phyloP scores from a whole-genome alignment of 2,113 vertebrate genomes.

The Asarcornis scutulata region DNA sequence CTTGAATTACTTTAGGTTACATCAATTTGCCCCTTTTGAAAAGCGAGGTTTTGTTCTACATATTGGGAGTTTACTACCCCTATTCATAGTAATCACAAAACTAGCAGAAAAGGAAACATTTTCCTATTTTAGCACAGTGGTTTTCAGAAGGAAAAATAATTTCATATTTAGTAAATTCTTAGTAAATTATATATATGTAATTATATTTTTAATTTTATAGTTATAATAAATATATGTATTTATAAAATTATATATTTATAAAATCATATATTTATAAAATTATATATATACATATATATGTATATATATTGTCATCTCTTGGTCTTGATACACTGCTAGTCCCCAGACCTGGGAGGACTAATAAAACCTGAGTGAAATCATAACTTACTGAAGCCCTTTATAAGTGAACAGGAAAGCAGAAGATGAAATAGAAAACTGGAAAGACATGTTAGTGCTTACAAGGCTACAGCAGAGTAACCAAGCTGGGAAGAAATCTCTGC shows the following conservation, averaged over 20 bases:
- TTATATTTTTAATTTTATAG: neutral
- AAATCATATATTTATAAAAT: neutral
- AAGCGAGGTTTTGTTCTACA: neutral
- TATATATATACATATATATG: neutral
- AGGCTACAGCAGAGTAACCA: neutral
- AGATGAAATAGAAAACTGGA: neutral
- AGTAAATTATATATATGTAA: neutral
- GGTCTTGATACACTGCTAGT: neutral
- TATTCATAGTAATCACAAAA: constrained; percentile 56
- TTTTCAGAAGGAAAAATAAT: constrained; percentile 41
- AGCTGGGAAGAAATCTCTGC: neutral
- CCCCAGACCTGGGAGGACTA: neutral
- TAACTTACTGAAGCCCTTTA: neutral
- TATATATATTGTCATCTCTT: neutral
- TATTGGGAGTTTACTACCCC: constrained; percentile 28
- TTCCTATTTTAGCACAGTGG: constrained; percentile 5
- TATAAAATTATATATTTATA: neutral
- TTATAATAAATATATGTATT: neutral
- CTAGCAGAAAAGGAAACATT: constrained; percentile 24
- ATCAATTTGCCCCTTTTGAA: constrained; percentile 21
- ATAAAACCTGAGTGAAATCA: neutral
- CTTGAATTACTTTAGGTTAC: constrained; percentile 46
- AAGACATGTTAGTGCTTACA: neutral
- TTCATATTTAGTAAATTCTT: constrained; percentile 16
- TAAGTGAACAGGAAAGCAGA: neutral